phyloP scores from a whole-genome alignment of 2,888 invertebrate genomes.

The Rhagophthalmus giganteus region DNA sequence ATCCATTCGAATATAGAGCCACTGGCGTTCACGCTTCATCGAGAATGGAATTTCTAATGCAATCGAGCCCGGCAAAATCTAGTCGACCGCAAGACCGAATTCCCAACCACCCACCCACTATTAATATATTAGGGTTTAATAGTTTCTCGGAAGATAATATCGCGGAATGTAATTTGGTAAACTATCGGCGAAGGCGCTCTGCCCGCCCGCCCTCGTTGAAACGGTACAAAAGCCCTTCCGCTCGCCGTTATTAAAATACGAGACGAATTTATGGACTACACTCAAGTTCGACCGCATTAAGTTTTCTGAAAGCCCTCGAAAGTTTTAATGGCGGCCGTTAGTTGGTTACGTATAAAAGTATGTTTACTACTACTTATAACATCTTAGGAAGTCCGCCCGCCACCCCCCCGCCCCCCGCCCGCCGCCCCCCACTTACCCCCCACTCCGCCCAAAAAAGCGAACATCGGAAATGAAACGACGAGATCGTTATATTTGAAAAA shows the following conservation, averaged over 20 bases:
- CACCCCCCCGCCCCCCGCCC: no score
- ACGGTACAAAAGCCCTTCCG: slow-evolving; percentile 15
- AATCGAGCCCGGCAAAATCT: slow-evolving; percentile 25
- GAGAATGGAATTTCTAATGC: slow-evolving; percentile 27
- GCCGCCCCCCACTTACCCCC: no score
- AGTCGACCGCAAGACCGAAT: slow-evolving; percentile 28
- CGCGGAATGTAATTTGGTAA: slow-evolving; percentile 30
- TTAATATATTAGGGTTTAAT: slow-evolving; percentile 31
- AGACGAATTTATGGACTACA: slow-evolving; percentile 15
- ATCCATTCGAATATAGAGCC: slow-evolving; percentile 14
- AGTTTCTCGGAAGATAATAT: slow-evolving; percentile 29
- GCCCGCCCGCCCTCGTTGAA: slow-evolving; percentile 13
- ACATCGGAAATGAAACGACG: no score
- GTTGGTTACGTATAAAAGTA: no score
- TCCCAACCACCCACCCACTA: slow-evolving; percentile 26
- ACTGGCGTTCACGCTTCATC: slow-evolving; percentile 19
- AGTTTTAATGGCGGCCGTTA: background rate
- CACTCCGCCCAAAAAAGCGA: no score
- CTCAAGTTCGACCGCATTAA: slow-evolving; percentile 4
- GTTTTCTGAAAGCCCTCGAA: background rate
- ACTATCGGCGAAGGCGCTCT: slow-evolving; percentile 23
- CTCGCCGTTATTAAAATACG: slow-evolving; percentile 12
- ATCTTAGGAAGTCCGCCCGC: no score
- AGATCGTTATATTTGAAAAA: background rate
- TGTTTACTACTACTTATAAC: no score